phyloP scores from a whole-genome alignment of 2,113 vertebrate genomes.

The Corythaixoides concolor region DNA sequence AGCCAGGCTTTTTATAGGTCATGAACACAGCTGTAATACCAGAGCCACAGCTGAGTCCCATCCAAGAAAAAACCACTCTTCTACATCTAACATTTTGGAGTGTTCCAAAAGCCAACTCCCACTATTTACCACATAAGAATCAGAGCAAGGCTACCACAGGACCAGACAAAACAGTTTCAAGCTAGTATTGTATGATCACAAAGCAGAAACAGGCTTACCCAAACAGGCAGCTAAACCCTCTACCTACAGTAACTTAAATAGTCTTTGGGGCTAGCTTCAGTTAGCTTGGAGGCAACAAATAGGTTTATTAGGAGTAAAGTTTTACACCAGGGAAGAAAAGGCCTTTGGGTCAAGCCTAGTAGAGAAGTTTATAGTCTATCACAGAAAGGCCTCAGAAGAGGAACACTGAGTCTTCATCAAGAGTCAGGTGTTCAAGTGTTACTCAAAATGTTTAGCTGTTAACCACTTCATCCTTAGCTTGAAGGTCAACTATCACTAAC shows the following conservation, averaged over 20 bases:
- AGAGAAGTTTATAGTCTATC: neutral
- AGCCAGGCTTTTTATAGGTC: neutral
- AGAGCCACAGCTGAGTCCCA: neutral
- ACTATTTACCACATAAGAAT: neutral
- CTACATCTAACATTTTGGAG: neutral
- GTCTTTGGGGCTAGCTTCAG: neutral
- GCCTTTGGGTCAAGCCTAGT: neutral
- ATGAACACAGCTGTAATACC: neutral
- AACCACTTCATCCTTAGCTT: neutral
- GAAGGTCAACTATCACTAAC: neutral
- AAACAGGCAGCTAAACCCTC: neutral
- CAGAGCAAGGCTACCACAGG: neutral
- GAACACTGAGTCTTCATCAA: neutral
- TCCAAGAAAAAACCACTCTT: neutral
- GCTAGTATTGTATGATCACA: neutral
- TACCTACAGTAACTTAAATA: neutral
- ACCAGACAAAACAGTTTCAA: neutral
- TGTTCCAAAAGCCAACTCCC: neutral
- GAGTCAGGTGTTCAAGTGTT: neutral
- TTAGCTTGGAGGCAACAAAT: neutral
- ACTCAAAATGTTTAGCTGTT: neutral
- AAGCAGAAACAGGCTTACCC: neutral
- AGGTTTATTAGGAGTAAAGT: neutral
- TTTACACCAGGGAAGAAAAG: neutral
- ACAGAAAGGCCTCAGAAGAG: neutral